Evolutionary conservation across 2,888 invertebrate genomes (phyloP).

Genomic region (Crioceris asparagi): DNA sequence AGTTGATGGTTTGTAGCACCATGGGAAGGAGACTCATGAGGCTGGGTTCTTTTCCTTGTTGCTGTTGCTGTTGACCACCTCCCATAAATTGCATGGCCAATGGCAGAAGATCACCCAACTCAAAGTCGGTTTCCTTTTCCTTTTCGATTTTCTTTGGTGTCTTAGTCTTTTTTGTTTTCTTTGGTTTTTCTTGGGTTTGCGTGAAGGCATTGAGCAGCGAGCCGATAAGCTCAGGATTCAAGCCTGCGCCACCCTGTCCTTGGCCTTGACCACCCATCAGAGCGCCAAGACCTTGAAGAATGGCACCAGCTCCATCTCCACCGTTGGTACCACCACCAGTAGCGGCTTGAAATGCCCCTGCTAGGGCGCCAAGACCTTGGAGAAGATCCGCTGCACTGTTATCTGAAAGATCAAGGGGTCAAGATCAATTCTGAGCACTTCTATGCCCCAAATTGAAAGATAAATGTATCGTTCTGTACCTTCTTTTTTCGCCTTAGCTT

Average conservation of each 20-base stretch:
- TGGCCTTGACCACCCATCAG: conserved; percentile 11
- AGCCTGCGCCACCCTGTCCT: conserved; percentile 33
- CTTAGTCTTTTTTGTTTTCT: conserved; percentile 1
- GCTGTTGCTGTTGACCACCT: not conserved
- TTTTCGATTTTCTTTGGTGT: conserved; percentile 2
- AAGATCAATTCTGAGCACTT: too few species aligned
- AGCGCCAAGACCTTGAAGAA: conserved; percentile 12
- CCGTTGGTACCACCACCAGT: conserved; percentile 8
- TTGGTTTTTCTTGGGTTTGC: conserved; percentile 12
- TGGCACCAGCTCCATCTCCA: conserved; percentile 7
- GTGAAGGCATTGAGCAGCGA: conserved; percentile 47
- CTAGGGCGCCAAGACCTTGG: conserved; percentile 16
- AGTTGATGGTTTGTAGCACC: conserved; percentile 53
- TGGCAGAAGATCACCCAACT: conserved; percentile 14
- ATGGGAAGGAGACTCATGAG: conserved; percentile 51
- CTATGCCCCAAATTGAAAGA: too few species aligned
- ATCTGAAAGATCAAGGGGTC: too few species aligned
- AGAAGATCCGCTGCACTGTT: conserved; percentile 11
- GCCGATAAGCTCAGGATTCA: conserved; percentile 47
- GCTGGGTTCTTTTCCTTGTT: conserved; percentile 3
- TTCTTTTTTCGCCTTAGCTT: conserved; percentile 1
- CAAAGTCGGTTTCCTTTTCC: not conserved
- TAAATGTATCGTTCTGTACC: too few species aligned
- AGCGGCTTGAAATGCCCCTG: conserved; percentile 6
- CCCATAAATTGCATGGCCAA: conserved; percentile 1